Conservation (phyloP, 2,888 invertebrate genomes). For the Chironomus tentans region DNA sequence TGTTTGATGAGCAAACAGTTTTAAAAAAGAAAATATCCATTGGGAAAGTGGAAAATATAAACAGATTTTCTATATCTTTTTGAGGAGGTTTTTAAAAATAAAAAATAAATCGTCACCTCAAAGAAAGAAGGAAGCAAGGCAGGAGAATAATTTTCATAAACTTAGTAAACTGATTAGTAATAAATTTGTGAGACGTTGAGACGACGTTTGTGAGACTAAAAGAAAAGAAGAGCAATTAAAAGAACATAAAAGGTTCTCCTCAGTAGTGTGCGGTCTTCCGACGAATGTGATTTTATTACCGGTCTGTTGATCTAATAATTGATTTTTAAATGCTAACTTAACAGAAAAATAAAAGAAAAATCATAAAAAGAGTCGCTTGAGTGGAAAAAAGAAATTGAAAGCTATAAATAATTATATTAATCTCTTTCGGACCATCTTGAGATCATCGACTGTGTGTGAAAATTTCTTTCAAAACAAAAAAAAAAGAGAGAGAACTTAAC, state of each 20-base stretch:
- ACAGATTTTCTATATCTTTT: not conserved
- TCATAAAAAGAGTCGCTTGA: not conserved
- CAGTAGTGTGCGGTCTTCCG: not conserved
- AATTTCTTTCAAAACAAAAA: not conserved
- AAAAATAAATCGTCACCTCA: not conserved
- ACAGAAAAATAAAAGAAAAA: not conserved
- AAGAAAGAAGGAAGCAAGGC: no score
- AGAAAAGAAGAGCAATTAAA: not conserved
- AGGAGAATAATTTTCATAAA: no score
- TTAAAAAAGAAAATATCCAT: not conserved
- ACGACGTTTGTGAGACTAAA: not conserved
- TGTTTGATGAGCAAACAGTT: slow-evolving; percentile 10
- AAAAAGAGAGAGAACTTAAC: not conserved
- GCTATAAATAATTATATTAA: slow-evolving; percentile 4
- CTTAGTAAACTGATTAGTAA: no score
- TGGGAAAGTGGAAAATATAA: not conserved
- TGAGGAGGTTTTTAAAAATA: not conserved
- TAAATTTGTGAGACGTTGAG: not conserved
- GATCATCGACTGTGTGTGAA: not conserved
- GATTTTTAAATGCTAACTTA: not conserved
- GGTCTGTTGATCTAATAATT: not conserved
- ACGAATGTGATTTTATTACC: not conserved
- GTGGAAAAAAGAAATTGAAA: not conserved
- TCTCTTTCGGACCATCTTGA: not conserved
- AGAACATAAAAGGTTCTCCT: not conserved